phyloP scores from a whole-genome alignment of 2,888 invertebrate species.

The Mellilla xanthometata region DNA sequence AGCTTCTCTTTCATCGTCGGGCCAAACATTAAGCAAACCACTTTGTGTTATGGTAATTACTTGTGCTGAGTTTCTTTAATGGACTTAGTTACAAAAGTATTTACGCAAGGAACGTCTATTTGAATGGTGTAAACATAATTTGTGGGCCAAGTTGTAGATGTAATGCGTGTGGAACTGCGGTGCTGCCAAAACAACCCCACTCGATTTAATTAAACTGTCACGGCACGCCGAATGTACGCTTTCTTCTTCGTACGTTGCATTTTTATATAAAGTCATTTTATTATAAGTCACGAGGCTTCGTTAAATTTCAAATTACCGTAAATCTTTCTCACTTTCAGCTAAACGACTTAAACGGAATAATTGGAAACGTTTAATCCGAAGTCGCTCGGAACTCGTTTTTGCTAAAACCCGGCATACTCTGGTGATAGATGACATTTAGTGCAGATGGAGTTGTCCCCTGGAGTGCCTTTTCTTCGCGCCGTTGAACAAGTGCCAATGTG shows the following conservation, averaged over 20 bases:
- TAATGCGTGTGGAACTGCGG: conserved; percentile 64
- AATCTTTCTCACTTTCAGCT: conserved; percentile 23
- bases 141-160: conserved; percentile 70
- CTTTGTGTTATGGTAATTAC: conserved; percentile 70
- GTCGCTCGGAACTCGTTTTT: conserved; percentile 55
- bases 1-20: conserved; percentile 48
- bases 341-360: conserved; percentile 43
- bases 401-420: conserved; percentile 57
- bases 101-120: conserved; percentile 69
- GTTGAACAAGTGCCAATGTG: conserved; percentile 75
- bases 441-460: conserved; percentile 71
- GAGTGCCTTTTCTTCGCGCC: conserved; percentile 67
- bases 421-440: conserved; percentile 74
- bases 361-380: conserved; percentile 55
- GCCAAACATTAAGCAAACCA: conserved; percentile 59
- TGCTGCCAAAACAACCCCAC: conserved; percentile 56
- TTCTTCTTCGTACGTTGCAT: conserved; percentile 10
- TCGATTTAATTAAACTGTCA: conserved; percentile 67
- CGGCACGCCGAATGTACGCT: conserved; percentile 41
- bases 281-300: conserved; percentile 19
- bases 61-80: conserved; percentile 69
- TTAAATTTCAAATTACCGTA: conserved; percentile 24
- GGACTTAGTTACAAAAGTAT: conserved; percentile 73
- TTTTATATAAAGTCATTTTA: conserved; percentile 20
- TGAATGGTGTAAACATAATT: conserved; percentile 77